Evolutionary conservation across 2,888 invertebrate genomes (phyloP).

Genomic region (Steinernema carpocapsae): DNA sequence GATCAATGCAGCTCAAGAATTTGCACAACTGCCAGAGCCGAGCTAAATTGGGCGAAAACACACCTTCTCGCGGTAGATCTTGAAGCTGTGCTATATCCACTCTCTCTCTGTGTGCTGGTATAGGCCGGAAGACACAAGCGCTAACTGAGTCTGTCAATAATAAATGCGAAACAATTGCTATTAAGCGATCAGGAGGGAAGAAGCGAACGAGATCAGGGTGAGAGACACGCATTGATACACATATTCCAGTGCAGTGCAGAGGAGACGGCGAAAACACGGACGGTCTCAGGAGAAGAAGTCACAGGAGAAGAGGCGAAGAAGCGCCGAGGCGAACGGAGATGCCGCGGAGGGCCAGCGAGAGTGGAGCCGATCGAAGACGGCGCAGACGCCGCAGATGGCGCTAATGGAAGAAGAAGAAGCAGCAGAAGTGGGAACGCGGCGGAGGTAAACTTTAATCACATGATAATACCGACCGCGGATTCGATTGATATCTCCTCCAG

Average conservation of each 20-base stretch:
- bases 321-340: not conserved
- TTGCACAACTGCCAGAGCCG: too few species aligned
- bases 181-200: constrained; percentile 2
- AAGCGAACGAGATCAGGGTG: not conserved
- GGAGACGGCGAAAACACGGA: constrained; percentile 7
- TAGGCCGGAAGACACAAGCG: not conserved
- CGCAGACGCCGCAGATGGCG: too few species aligned
- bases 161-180: constrained; percentile 17
- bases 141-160: constrained; percentile 4
- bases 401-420: too few species aligned
- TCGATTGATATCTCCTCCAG: not conserved
- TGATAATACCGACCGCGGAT: too few species aligned
- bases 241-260: not conserved
- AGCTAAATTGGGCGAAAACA: not conserved
- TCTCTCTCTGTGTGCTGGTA: too few species aligned
- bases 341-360: not conserved
- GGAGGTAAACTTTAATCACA: not conserved
- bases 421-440: not conserved
- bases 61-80: not conserved
- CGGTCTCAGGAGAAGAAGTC: too few species aligned
- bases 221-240: constrained; percentile 5
- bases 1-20: not conserved
- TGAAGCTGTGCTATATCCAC: too few species aligned
- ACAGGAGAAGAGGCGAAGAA: not conserved
- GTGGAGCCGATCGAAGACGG: not conserved